Evolutionary conservation across 2,888 invertebrate species (phyloP), one percentile per base, ranked within the genome.

Genomic region (Perdita meconis): DNA sequence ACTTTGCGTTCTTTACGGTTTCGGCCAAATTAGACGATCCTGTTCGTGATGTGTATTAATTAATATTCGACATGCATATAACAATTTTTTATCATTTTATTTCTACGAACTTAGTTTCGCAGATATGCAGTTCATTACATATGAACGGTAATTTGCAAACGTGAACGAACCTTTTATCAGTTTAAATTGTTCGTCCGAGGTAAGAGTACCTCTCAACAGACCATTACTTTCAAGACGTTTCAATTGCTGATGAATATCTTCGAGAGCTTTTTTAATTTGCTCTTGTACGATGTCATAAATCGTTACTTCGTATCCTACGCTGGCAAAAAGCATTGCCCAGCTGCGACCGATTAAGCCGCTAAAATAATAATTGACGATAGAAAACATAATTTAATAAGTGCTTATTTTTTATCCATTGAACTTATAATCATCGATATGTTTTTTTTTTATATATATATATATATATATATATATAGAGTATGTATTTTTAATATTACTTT

Each of bases 291-390:
- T 96, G 89, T 99, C 99, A 91, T 95, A 99, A 59, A 99, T 93
- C 13, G 94, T 94, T 34, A 99, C 98, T 90, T 96, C 94, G 92
- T 98, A 98, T 10, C 98, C 98, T 4, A 96, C 97, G 8, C 97
- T 95, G 0, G 98, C 98, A 92, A 98, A 99, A 40, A 99, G 94
- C 98, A 99, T 98, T 0, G 98, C 97, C 98, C 98, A 99, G 87
- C 98, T 98, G 68, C 97, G 95, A 1, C 99, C 99, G 87, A 99
- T 98, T 64, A 99, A 93, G 1, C 99, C 99, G 92, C 98, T 99
- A 92, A 57, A 93, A 81, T 65, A 59, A 42, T 63, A 70, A 66
- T 50, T 56, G 6, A 44, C 12, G 19, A 16, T 38, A 2, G 16
- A n/a, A 26, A 34, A 8, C 44, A 19, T 2, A 34, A 70, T 64